Percentiles rank a stretch among this genome's conserved stretches.
Conservation (phyloP, 2,888 invertebrate genomes). For the Macrophya annulata region DNA sequence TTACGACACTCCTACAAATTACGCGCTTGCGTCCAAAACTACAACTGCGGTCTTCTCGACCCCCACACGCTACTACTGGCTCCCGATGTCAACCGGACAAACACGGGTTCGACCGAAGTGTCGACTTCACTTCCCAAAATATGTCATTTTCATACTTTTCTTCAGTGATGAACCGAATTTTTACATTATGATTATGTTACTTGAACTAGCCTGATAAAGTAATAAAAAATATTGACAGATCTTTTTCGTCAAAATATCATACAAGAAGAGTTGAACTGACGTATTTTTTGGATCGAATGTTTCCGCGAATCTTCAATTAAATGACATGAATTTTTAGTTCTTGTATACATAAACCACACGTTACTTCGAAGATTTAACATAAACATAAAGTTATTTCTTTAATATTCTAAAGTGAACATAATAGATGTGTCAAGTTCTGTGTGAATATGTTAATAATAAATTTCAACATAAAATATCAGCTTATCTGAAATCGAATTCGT, state of each 20-base stretch:
- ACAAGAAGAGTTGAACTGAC: neutral
- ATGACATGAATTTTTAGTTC: too few relatives aligned
- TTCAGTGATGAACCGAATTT: neutral
- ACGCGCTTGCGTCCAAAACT: neutral
- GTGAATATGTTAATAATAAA: too few relatives aligned
- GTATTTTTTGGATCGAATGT: too few relatives aligned
- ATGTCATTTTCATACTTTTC: neutral
- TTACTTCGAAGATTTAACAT: too few relatives aligned
- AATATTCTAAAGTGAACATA: too few relatives aligned
- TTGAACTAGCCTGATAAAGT: neutral
- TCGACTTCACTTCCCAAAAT: conserved; percentile 9
- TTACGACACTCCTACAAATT: neutral
- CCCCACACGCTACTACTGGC: neutral
- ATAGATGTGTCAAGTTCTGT: too few relatives aligned
- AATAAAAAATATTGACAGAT: neutral
- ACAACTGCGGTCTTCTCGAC: neutral
- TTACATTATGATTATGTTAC: neutral
- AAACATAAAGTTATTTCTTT: too few relatives aligned
- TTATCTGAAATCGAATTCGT: too few relatives aligned
- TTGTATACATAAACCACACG: too few relatives aligned
- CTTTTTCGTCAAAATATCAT: neutral
- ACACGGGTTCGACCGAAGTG: neutral
- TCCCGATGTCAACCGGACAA: neutral
- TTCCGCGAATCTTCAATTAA: too few relatives aligned
- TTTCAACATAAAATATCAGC: too few relatives aligned